These are phyloP conservation scores for Hippoglossus stenolepis DNA, from an alignment of 2,113 vertebrate species.

Conservation along the genomic window DNA sequence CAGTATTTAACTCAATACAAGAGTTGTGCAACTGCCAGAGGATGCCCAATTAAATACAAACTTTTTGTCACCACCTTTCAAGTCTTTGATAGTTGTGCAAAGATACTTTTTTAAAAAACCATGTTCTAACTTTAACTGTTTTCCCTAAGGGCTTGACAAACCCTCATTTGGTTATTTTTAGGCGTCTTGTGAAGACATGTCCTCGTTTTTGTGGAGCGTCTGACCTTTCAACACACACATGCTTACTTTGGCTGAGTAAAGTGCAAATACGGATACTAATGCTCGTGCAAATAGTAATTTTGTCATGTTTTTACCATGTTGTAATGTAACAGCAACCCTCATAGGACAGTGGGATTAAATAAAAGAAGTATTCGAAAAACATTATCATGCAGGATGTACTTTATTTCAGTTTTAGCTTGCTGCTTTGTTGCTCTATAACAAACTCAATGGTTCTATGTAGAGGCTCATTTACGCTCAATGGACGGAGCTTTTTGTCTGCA, in stretches of 20 bases:
- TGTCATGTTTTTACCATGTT: neutral
- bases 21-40: too few relatives aligned
- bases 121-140: neutral
- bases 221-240: conserved; percentile 2
- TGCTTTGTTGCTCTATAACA: neutral
- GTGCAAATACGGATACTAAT: neutral
- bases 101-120: neutral
- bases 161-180: conserved; percentile 13
- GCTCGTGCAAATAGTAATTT: neutral
- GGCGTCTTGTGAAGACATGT: conserved; percentile 3
- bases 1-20: too few relatives aligned
- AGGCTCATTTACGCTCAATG: too few relatives aligned
- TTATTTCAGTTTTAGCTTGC: neutral
- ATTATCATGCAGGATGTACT: neutral
- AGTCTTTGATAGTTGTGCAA: neutral
- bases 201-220: conserved; percentile 1
- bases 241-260: neutral
- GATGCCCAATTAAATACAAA: too few relatives aligned
- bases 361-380: neutral
- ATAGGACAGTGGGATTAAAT: neutral
- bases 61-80: too few relatives aligned
- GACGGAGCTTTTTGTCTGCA: too few relatives aligned
- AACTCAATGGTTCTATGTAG: neutral
- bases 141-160: neutral
- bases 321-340: neutral